phyloP scores from a whole-genome alignment of 2,888 invertebrate genomes.

The Empis stercorea region DNA sequence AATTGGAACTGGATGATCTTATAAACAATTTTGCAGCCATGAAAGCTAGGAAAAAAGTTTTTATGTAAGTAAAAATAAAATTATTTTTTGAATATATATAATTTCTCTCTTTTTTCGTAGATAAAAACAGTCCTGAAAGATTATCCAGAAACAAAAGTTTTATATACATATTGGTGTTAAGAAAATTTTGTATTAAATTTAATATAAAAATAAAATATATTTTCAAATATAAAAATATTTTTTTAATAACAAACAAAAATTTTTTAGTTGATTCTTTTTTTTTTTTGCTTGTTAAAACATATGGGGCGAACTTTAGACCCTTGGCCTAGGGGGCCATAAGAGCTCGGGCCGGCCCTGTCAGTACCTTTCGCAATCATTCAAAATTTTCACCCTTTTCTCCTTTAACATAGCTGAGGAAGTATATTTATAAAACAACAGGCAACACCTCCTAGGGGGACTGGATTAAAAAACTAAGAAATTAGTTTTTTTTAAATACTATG shows the following conservation, averaged over 20 bases:
- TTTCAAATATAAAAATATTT: not conserved
- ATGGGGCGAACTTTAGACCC: not conserved
- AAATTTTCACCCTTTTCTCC: no score
- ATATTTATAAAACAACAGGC: no score
- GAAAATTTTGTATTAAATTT: not conserved
- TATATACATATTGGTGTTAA: not conserved
- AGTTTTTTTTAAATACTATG: no score
- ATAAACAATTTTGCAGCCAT: slow-evolving; percentile 5
- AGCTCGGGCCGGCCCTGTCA: not conserved
- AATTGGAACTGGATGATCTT: slow-evolving; percentile 3
- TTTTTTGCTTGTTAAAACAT: not conserved
- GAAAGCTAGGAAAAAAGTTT: slow-evolving; percentile 2
- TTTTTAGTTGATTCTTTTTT: not conserved
- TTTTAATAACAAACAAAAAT: not conserved
- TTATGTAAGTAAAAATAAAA: not conserved
- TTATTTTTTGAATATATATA: not conserved
- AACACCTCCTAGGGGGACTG: no score
- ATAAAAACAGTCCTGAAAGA: not conserved
- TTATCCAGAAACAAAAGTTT: not conserved
- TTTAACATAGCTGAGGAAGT: no score
- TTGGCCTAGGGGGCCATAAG: not conserved
- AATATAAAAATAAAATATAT: not conserved
- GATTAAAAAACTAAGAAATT: no score
- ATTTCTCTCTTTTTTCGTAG: slow-evolving; percentile 1
- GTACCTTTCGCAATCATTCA: no score